Conservation (phyloP, 2,888 invertebrate genomes). For the Oasisia sp. region DNA sequence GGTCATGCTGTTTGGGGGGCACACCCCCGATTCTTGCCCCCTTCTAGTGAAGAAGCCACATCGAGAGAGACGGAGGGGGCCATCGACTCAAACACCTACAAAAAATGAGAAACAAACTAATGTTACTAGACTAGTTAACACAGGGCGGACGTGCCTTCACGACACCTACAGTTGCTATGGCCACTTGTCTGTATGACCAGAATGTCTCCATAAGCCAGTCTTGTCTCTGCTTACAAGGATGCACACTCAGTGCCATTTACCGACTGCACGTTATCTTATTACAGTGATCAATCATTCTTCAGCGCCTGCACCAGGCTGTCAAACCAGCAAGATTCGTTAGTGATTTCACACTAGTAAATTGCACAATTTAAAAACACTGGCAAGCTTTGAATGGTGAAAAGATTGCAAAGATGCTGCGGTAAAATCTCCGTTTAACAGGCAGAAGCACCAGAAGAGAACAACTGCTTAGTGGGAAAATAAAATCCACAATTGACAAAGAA, state of each 20-base stretch:
- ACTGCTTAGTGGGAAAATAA: not conserved
- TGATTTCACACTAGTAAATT: not conserved
- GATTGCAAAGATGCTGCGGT: not conserved
- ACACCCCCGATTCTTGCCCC: not conserved
- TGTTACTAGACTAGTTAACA: not conserved
- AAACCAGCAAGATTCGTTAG: not conserved
- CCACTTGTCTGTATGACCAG: not conserved
- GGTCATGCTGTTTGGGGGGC: not conserved
- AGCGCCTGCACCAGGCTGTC: not conserved
- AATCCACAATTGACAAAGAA: not conserved
- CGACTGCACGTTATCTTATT: not conserved
- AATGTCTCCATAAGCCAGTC: not conserved
- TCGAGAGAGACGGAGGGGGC: not conserved
- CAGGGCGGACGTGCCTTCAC: too few species aligned
- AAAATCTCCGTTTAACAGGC: not conserved
- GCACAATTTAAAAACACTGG: not conserved
- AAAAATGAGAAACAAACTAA: constrained; percentile 11
- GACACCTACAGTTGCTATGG: not conserved
- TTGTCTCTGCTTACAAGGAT: not conserved
- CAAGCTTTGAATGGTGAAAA: not conserved
- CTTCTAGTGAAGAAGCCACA: not conserved
- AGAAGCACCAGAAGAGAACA: not conserved
- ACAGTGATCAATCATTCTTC: constrained; percentile 7
- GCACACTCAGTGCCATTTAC: not conserved
- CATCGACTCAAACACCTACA: not conserved